Evolutionary conservation across 2,797 vertebrate genomes (phyloP).

Genomic region (Coilia nasus): DNA sequence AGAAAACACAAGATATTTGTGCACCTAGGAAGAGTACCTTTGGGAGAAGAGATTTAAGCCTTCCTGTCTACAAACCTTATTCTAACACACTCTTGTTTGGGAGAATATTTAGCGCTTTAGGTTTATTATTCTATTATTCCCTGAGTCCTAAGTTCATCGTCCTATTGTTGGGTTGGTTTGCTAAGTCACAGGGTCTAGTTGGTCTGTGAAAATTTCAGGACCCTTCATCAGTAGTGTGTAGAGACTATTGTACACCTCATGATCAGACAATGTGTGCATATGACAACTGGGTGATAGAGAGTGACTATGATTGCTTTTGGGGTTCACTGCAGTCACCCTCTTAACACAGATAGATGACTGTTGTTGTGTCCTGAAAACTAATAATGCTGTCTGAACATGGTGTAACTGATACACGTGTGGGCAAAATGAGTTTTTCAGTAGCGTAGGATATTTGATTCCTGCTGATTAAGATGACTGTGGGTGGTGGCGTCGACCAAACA

Average conservation of each 20-base stretch:
- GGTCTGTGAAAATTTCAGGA: no score
- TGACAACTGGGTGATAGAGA: neutral
- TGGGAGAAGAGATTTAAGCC: no score
- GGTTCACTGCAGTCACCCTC: neutral
- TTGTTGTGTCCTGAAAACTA: conserved; percentile 4
- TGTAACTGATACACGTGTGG: neutral
- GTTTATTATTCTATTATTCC: no score
- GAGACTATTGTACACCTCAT: neutral
- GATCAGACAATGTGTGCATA: neutral
- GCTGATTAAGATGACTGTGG: conserved; percentile 3
- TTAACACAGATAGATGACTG: neutral
- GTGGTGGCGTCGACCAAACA: neutral
- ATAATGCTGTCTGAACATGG: conserved; percentile 7
- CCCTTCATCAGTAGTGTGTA: no score
- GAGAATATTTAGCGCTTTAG: no score
- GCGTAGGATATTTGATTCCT: conserved; percentile 14
- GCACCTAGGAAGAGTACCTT: no score
- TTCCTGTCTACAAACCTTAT: no score
- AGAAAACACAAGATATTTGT: no score
- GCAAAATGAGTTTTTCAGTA: conserved; percentile 18
- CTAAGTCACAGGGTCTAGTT: no score
- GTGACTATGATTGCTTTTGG: neutral
- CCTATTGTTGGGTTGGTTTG: no score
- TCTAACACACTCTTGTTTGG: no score
- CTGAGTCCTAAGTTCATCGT: no score